phyloP scores from a whole-genome alignment of 2,113 vertebrate genomes.

The Alces alces region DNA sequence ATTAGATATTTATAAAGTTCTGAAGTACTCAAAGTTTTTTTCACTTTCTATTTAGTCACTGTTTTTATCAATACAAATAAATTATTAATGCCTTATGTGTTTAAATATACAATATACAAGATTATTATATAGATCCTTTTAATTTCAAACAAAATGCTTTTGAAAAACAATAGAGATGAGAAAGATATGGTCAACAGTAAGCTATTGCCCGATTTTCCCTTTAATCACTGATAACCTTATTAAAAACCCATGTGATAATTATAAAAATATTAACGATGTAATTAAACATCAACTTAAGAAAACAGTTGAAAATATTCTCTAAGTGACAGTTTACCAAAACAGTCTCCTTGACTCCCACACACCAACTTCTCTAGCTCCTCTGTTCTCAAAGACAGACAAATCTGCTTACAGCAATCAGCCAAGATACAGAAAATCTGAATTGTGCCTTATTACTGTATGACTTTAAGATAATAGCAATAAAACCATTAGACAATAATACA shows the following conservation, averaged over 20 bases:
- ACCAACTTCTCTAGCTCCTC: background rate
- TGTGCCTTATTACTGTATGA: background rate
- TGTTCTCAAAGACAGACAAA: constrained; percentile 11
- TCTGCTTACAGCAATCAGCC: background rate
- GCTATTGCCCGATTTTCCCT: background rate
- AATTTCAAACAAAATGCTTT: background rate
- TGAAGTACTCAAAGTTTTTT: background rate
- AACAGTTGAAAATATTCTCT: background rate
- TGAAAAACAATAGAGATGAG: background rate
- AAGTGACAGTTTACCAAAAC: constrained; percentile 19
- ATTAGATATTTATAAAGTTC: background rate
- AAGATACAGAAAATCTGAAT: background rate
- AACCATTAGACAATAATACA: constrained; percentile 25
- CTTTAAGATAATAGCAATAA: constrained; percentile 41
- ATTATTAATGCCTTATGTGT: background rate
- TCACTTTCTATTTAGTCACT: background rate
- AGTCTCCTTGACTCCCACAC: background rate
- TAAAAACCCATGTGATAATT: background rate
- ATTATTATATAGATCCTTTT: background rate
- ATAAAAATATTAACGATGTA: background rate
- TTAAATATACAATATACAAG: background rate
- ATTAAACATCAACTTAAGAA: background rate
- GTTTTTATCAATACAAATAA: background rate
- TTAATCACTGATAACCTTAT: background rate
- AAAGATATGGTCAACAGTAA: background rate